Evolutionary conservation across 2,113 vertebrate genomes (phyloP).

Genomic region (Odocoileus virginianus): DNA sequence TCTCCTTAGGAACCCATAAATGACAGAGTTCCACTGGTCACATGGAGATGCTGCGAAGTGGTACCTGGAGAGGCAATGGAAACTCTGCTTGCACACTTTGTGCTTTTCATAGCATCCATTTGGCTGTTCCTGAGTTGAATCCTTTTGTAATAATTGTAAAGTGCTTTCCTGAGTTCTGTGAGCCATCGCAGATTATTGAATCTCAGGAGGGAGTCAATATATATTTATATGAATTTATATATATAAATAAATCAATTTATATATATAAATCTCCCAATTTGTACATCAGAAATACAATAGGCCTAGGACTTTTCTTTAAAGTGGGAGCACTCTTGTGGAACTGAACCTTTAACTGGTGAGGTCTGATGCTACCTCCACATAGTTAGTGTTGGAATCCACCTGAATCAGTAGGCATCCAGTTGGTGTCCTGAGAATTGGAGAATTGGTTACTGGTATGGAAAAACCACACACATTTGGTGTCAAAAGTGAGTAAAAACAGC

Average conservation of each 20-base stretch:
- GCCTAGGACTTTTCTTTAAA: not conserved
- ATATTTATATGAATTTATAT: not conserved
- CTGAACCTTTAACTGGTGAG: not conserved
- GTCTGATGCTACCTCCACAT: not conserved
- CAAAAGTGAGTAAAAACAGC: not conserved
- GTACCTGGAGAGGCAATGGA: not conserved
- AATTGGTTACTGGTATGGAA: not conserved
- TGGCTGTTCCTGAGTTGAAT: not conserved
- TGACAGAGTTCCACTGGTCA: not conserved
- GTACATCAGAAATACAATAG: not conserved
- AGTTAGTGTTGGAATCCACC: not conserved
- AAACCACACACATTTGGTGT: not conserved
- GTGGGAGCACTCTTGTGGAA: not conserved
- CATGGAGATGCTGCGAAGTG: not conserved
- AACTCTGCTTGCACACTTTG: not conserved
- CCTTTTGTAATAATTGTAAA: not conserved
- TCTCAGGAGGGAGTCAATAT: not conserved
- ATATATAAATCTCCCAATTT: not conserved
- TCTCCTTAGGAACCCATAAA: not conserved
- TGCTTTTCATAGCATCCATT: not conserved
- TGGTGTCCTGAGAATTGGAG: not conserved
- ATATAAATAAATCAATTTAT: not conserved
- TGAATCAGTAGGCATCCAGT: not conserved
- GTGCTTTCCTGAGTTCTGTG: not conserved
- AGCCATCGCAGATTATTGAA: not conserved